A percentile compares a stretch with the other conserved stretches of the same genome.
Evolutionary conservation across 2,113 vertebrate genomes (phyloP).

Genomic region (Ondatra zibethicus): DNA sequence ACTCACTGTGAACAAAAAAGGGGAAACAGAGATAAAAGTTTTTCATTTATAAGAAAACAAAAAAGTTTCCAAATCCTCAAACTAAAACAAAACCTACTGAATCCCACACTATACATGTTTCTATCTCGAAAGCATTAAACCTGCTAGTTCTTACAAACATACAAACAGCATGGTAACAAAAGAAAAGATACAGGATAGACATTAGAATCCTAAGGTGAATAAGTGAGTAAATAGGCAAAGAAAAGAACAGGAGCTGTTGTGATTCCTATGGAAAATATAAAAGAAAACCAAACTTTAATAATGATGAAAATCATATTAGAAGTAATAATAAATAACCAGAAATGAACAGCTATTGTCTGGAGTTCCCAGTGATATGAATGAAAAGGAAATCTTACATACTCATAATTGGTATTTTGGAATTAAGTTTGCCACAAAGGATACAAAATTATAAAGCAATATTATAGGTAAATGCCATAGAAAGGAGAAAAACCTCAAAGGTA

Average conservation of each 20-base stretch:
- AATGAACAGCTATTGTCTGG: background rate
- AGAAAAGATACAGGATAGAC: background rate
- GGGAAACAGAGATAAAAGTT: background rate
- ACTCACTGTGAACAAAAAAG: constrained; percentile 1
- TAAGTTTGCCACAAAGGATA: background rate
- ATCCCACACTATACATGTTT: background rate
- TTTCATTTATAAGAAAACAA: constrained; percentile 14
- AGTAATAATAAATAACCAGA: background rate
- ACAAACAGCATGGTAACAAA: background rate
- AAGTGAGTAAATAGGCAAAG: background rate
- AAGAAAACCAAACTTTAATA: constrained; percentile 32
- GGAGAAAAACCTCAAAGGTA: background rate
- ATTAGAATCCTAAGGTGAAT: background rate
- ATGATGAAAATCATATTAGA: constrained; percentile 14
- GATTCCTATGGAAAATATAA: background rate
- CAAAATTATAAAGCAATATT: constrained; percentile 7
- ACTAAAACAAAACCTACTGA: background rate
- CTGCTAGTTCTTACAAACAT: constrained; percentile 8
- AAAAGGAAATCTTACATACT: background rate
- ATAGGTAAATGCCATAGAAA: background rate
- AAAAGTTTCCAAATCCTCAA: background rate
- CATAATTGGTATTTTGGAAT: background rate
- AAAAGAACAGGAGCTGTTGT: background rate
- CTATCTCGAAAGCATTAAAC: background rate
- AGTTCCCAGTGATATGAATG: background rate